phyloP scores from a whole-genome alignment of 2,888 invertebrate genomes.

The Calephelis perditalis region DNA sequence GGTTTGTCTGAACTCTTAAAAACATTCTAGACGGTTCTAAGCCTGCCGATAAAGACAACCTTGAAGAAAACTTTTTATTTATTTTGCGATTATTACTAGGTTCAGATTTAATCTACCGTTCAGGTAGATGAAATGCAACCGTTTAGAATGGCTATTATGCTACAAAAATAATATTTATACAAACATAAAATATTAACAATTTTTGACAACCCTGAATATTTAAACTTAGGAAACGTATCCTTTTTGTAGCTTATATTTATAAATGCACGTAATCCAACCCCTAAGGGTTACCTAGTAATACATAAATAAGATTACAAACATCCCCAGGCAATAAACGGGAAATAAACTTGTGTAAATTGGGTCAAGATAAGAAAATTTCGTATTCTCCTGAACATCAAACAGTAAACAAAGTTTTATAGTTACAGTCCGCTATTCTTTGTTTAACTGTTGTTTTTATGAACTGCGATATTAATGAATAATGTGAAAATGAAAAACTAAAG shows the following conservation, averaged over 20 bases:
- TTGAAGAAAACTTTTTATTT: too few species aligned
- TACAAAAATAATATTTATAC: too few species aligned
- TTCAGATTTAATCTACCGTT: too few species aligned
- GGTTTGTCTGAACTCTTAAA: too few species aligned
- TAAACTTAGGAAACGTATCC: too few species aligned
- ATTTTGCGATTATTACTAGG: too few species aligned
- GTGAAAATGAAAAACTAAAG: constrained; percentile 22
- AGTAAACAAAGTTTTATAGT: constrained; percentile 12
- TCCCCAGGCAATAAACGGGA: neutral
- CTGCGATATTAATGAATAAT: constrained; percentile 19
- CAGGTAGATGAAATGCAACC: too few species aligned
- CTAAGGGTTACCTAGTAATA: neutral
- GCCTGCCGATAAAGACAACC: too few species aligned
- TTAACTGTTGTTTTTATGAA: constrained; percentile 15
- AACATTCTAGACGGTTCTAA: too few species aligned
- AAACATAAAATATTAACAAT: neutral
- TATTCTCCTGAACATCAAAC: constrained; percentile 6
- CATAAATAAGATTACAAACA: constrained; percentile 2
- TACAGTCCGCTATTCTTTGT: constrained; percentile 10
- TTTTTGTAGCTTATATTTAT: too few species aligned
- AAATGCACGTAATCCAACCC: too few species aligned
- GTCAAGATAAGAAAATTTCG: constrained; percentile 9
- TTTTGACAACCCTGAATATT: neutral
- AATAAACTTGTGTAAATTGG: constrained; percentile 11
- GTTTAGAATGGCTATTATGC: too few species aligned